phyloP scores from a whole-genome alignment of 1,140 invertebrate genomes.

The Platyura marginata region DNA sequence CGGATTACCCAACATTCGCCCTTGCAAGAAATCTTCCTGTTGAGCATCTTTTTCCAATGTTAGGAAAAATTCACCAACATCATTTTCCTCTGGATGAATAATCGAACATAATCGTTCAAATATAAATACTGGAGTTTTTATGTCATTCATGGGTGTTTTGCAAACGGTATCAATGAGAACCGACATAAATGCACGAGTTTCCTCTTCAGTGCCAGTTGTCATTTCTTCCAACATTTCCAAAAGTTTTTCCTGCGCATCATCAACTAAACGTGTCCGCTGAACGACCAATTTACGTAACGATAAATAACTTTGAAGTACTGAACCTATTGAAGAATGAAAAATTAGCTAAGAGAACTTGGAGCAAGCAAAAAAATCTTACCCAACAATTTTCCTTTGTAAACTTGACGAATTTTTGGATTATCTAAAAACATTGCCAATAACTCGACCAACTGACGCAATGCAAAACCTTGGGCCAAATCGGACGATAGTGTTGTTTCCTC shows the following conservation, averaged over 20 bases:
- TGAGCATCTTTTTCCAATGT: constrained; percentile 95
- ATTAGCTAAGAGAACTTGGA: too few relatives aligned
- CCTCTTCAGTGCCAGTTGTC: constrained; percentile 90
- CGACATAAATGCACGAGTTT: constrained; percentile 93
- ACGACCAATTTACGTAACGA: constrained; percentile 79
- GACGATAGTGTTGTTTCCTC: constrained; percentile 86
- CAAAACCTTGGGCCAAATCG: constrained; percentile 83
- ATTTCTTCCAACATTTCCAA: constrained; percentile 89
- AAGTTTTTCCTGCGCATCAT: constrained; percentile 92
- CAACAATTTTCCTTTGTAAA: constrained; percentile 78
- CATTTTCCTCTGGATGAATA: constrained; percentile 94
- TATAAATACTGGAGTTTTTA: constrained; percentile 91
- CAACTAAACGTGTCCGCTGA: constrained; percentile 84
- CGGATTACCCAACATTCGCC: constrained; percentile 94
- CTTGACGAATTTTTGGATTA: constrained; percentile 61
- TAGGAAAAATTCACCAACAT: constrained; percentile 90
- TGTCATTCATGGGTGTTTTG: constrained; percentile 81
- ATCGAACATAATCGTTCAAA: constrained; percentile 95
- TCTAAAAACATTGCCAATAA: constrained; percentile 69
- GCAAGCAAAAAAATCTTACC: too few relatives aligned
- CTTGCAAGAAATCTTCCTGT: constrained; percentile 95
- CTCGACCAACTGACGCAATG: constrained; percentile 72
- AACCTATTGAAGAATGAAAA: too few relatives aligned
- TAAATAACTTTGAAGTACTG: constrained; percentile 81
- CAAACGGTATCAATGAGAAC: constrained; percentile 92